These are phyloP conservation scores for Eilema sororculum DNA, from an alignment of 2,888 invertebrate species.

Conservation along the genomic window DNA sequence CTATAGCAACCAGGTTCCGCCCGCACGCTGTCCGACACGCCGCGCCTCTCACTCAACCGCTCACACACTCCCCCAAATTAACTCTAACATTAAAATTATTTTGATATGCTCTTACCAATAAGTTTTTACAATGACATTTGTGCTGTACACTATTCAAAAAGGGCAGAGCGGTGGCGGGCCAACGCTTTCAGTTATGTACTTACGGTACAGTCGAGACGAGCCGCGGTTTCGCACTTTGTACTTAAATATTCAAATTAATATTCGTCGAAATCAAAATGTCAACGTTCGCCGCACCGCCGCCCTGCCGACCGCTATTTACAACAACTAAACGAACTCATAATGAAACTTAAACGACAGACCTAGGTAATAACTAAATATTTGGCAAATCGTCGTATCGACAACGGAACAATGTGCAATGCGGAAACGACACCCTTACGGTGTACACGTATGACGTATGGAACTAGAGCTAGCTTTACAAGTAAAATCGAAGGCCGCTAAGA, in stretches of 20 bases:
- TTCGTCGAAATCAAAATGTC: constrained; percentile 57
- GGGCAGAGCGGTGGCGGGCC: constrained; percentile 56
- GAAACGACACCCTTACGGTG: constrained; percentile 63
- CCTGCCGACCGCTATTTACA: constrained; percentile 73
- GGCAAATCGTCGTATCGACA: constrained; percentile 71
- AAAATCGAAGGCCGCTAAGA: constrained; percentile 87
- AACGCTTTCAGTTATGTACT: constrained; percentile 58
- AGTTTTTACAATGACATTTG: constrained; percentile 83
- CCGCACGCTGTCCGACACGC: constrained; percentile 45
- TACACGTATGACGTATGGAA: constrained; percentile 65
- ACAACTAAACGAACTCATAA: constrained; percentile 69
- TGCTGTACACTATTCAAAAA: constrained; percentile 80
- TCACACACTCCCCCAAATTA: constrained; percentile 74
- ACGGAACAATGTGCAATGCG: constrained; percentile 67
- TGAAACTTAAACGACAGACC: constrained; percentile 67
- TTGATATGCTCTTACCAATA: constrained; percentile 85
- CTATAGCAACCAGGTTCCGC: constrained; percentile 51
- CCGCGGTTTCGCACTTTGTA: constrained; percentile 67
- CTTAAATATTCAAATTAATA: constrained; percentile 62
- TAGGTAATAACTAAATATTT: constrained; percentile 79
- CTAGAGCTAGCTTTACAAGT: constrained; percentile 86
- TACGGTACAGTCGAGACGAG: constrained; percentile 56
- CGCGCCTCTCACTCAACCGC: constrained; percentile 57
- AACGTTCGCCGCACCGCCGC: constrained; percentile 62
- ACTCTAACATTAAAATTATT: constrained; percentile 81